A percentile compares a stretch with the other conserved stretches of the same genome.
Evolutionary conservation across 1,140 invertebrate species (phyloP).

Genomic region (Micrasema minimum): DNA sequence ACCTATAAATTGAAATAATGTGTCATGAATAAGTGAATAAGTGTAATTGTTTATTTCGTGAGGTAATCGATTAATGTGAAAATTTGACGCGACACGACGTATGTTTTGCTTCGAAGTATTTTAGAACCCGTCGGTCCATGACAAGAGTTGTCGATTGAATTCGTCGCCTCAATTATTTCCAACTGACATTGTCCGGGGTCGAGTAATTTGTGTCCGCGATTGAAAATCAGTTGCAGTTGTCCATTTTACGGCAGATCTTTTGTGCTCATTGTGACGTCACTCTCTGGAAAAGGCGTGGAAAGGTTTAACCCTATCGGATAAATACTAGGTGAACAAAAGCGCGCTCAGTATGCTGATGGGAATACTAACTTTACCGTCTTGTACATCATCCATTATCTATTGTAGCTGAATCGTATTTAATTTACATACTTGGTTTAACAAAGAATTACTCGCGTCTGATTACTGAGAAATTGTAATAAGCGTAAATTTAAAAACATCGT

Average conservation of each 20-base stretch:
- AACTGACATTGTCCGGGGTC: conserved; percentile 28
- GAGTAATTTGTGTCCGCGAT: conserved; percentile 22
- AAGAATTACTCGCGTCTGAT: too few species aligned
- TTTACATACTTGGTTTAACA: too few species aligned
- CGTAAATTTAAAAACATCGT: too few species aligned
- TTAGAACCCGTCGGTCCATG: neutral
- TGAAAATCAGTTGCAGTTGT: conserved; percentile 19
- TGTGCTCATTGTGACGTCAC: conserved; percentile 17
- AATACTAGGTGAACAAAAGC: conserved; percentile 19
- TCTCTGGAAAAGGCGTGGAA: conserved; percentile 13
- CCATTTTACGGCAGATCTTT: neutral
- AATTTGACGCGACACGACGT: too few species aligned
- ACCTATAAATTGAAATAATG: too few species aligned
- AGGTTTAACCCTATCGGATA: conserved; percentile 3
- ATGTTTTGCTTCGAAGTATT: conserved; percentile 15
- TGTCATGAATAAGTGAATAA: too few species aligned
- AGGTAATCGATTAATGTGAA: too few species aligned
- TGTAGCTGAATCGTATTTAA: too few species aligned
- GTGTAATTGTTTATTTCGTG: too few species aligned
- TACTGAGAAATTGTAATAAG: too few species aligned
- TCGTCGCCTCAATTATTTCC: conserved; percentile 29
- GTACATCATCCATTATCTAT: neutral
- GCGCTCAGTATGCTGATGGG: conserved; percentile 28
- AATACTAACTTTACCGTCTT: conserved; percentile 1
- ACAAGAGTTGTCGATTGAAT: conserved; percentile 27